Conservation (phyloP, 2,797 vertebrate species). For the Lutjanus argentimaculatus region DNA sequence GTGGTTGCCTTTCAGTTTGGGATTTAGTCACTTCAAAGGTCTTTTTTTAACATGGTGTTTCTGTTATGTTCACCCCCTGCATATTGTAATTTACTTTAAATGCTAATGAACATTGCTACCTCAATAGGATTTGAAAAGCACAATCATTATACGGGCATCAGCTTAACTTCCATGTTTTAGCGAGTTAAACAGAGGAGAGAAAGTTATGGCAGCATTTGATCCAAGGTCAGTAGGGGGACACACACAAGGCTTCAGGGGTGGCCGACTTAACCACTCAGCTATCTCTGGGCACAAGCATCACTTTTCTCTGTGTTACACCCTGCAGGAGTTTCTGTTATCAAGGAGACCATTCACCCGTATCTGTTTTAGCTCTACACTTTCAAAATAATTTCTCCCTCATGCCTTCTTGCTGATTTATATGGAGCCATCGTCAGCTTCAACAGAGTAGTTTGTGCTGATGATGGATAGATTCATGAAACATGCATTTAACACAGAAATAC, state of each 20-base stretch:
- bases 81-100: conserved; percentile 20
- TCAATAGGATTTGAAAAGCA: conserved; percentile 16
- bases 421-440: not conserved
- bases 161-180: not conserved
- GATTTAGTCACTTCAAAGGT: conserved; percentile 13
- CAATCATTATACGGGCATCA: not conserved
- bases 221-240: conserved; percentile 44
- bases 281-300: conserved; percentile 48
- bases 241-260: conserved; percentile 23
- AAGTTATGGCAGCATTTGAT: conserved; percentile 45
- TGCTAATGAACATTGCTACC: conserved; percentile 20
- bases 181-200: not conserved
- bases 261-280: conserved; percentile 49
- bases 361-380: conserved; percentile 39
- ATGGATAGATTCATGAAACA: conserved; percentile 35
- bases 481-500: not conserved
- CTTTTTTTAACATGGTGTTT: not conserved
- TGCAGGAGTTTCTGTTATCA: conserved; percentile 60
- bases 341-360: conserved; percentile 32
- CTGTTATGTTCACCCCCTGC: conserved; percentile 9
- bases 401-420: conserved; percentile 41
- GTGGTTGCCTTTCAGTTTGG: conserved; percentile 5
- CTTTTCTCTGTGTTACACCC: conserved; percentile 36
- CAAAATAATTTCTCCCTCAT: conserved; percentile 24
- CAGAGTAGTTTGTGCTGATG: conserved; percentile 35